phyloP scores from a whole-genome alignment of 1,140 invertebrate species.

The Drosophila bipectinata region DNA sequence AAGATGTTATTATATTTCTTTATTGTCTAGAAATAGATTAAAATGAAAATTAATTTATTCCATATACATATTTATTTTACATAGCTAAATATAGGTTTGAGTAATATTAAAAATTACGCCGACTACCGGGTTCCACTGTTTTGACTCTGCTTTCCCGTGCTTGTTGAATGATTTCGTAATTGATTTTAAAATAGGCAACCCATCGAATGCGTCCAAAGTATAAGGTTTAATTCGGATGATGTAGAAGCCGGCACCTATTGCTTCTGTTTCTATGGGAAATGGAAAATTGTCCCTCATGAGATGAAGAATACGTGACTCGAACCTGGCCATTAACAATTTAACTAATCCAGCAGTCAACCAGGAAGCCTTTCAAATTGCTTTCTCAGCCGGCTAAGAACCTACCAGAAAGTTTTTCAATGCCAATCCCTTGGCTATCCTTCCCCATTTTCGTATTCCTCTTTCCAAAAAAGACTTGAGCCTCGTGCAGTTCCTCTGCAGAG shows the following conservation, averaged over 20 bases:
- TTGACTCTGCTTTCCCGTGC: constrained; percentile 20
- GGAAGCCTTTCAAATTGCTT: constrained; percentile 44
- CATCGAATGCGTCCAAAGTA: constrained; percentile 22
- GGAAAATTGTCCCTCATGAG: background rate
- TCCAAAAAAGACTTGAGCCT: constrained; percentile 23
- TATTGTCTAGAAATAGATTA: too few species aligned
- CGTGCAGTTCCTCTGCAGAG: constrained; percentile 35
- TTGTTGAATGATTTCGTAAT: constrained; percentile 29
- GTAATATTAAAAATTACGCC: background rate
- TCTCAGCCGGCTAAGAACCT: constrained; percentile 37
- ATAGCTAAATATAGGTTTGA: too few species aligned
- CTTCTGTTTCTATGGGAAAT: background rate
- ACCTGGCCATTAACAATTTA: constrained; percentile 37
- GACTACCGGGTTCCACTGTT: background rate
- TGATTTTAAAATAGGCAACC: constrained; percentile 13
- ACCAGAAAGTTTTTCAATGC: constrained; percentile 26
- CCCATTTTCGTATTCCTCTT: background rate
- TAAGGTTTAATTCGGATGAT: constrained; percentile 1
- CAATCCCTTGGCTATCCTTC: constrained; percentile 8
- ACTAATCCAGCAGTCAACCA: constrained; percentile 23
- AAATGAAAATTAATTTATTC: too few species aligned
- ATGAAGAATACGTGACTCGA: background rate
- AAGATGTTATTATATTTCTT: too few species aligned
- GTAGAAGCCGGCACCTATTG: constrained; percentile 1
- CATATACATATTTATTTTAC: too few species aligned